Conservation (phyloP, 2,888 invertebrate species). For the Ophion slaviceki region DNA sequence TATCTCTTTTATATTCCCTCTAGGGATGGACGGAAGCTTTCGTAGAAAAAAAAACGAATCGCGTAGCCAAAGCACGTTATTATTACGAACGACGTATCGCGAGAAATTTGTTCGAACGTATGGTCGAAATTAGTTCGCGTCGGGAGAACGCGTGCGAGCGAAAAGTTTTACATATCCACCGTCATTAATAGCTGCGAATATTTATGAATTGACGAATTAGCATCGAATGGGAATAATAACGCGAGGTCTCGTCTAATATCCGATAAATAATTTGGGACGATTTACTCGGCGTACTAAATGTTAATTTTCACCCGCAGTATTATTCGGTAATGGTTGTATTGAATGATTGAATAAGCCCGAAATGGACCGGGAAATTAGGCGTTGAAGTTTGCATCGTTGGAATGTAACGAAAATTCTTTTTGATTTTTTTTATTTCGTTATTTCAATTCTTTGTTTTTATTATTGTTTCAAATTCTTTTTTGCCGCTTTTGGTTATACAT, state of each 20-base stretch:
- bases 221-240: background rate
- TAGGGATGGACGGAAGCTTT: background rate
- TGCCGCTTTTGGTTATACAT: too few species aligned
- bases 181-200: background rate
- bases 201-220: conserved; percentile 7
- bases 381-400: too few species aligned
- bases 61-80: background rate
- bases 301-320: background rate
- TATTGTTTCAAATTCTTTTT: too few species aligned
- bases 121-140: background rate
- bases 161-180: background rate
- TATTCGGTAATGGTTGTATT: background rate
- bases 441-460: too few species aligned
- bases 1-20: conserved; percentile 19
- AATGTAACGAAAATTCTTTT: too few species aligned
- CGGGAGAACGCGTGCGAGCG: background rate
- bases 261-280: background rate
- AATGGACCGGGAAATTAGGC: too few species aligned
- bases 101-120: background rate
- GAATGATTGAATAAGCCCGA: background rate
- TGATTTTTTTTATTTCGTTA: too few species aligned
- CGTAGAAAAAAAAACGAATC: conserved; percentile 3
- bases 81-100: conserved; percentile 1
- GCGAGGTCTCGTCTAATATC: background rate
- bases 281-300: background rate